Percentiles rank a stretch among this genome's conserved stretches.
Evolutionary conservation across 2,113 vertebrate genomes (phyloP).

Genomic region (Eudorcas thomsonii): DNA sequence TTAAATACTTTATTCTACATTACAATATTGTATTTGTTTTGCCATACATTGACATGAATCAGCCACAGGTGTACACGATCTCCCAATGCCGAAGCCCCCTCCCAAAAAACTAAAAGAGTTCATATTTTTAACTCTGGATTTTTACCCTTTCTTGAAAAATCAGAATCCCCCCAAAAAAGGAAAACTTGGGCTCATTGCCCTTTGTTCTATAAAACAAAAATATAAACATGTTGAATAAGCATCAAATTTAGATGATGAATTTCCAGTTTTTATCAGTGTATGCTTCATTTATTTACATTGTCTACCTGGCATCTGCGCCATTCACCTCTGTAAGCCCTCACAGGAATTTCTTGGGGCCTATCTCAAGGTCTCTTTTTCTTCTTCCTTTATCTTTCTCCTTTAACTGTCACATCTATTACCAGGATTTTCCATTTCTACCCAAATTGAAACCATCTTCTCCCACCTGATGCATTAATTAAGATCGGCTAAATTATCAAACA

Average conservation of each 20-base stretch:
- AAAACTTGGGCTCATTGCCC: neutral
- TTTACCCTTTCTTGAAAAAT: neutral
- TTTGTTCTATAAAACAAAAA: neutral
- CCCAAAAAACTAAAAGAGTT: neutral
- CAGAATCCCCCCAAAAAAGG: neutral
- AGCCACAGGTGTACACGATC: too few relatives aligned
- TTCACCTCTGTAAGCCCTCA: neutral
- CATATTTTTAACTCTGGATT: neutral
- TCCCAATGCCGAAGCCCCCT: too few relatives aligned
- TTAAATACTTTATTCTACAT: too few relatives aligned
- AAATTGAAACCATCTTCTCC: neutral
- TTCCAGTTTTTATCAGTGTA: neutral
- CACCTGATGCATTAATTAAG: neutral
- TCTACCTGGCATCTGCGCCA: neutral
- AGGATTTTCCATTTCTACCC: neutral
- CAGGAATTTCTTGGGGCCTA: neutral
- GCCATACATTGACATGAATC: too few relatives aligned
- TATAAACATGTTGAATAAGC: neutral
- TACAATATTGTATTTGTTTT: too few relatives aligned
- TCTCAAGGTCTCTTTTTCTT: neutral
- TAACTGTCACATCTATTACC: neutral
- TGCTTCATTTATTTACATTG: neutral
- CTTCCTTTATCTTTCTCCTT: neutral
- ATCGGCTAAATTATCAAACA: neutral
- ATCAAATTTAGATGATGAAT: neutral